Conservation (phyloP, 2,888 invertebrate genomes). For the Chrysomela aeneicollis region DNA sequence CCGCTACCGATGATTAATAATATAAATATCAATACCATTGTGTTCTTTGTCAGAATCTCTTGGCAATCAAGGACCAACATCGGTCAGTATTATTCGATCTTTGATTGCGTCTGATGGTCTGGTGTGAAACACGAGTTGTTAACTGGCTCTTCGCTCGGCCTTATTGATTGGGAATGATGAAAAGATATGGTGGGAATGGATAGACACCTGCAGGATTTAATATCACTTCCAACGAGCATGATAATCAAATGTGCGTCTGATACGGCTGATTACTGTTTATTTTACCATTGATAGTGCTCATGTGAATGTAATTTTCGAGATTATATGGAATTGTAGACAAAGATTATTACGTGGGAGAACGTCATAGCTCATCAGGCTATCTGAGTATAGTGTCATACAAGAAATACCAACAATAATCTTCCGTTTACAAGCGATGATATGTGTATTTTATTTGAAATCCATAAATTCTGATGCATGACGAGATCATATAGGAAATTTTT, state of each 20-base stretch:
- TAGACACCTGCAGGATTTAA: background rate
- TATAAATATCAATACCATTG: slow-evolving; percentile 56
- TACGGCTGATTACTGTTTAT: background rate
- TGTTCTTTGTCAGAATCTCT: slow-evolving; percentile 30
- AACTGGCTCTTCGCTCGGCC: background rate
- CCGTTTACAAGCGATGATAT: too few relatives aligned
- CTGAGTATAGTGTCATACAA: too few relatives aligned
- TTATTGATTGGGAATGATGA: slow-evolving; percentile 14
- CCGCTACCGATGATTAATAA: slow-evolving; percentile 56
- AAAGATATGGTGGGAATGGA: background rate
- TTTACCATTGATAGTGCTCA: background rate
- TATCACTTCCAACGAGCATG: background rate
- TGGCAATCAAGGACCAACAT: background rate
- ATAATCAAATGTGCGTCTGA: background rate
- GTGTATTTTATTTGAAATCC: too few relatives aligned
- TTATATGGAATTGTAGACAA: background rate
- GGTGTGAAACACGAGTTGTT: background rate
- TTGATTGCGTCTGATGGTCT: background rate
- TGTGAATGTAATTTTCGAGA: background rate
- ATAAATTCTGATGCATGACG: too few relatives aligned
- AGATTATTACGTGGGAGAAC: too few relatives aligned
- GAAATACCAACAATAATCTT: too few relatives aligned
- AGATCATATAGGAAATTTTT: too few relatives aligned
- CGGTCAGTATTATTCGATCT: background rate
- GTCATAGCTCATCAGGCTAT: background rate